A percentile compares a stretch with the other conserved stretches of the same genome.
Evolutionary conservation across 2,888 invertebrate species (phyloP).

Genomic region (Elgonia sp.): DNA sequence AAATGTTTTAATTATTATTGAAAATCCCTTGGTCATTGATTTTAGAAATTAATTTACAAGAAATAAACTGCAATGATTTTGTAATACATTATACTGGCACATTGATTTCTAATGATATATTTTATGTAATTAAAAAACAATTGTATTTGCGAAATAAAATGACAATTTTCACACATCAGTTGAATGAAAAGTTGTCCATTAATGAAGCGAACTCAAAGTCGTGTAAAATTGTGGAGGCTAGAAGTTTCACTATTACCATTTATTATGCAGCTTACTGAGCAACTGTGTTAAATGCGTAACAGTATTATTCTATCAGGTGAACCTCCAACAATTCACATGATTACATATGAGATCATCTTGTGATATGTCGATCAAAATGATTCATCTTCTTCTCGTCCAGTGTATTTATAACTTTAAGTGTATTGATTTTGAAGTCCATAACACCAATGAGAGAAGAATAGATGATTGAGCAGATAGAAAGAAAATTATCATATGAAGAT

Average conservation of each 20-base stretch:
- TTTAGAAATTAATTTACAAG: not conserved
- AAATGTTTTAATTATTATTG: not conserved
- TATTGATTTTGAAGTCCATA: conserved; percentile 5
- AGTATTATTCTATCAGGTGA: conserved; percentile 54
- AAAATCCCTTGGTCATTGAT: not conserved
- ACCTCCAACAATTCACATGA: conserved; percentile 63
- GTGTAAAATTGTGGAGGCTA: conserved; percentile 61
- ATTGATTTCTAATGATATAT: not conserved
- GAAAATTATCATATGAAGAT: too few species aligned
- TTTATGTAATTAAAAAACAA: conserved; percentile 35
- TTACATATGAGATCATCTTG: conserved; percentile 67
- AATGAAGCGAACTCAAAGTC: conserved; percentile 53
- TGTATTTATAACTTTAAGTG: conserved; percentile 32
- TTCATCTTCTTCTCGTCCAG: conserved; percentile 55
- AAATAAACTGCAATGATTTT: not conserved
- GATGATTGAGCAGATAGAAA: too few species aligned
- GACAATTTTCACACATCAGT: conserved; percentile 65
- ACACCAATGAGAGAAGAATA: not conserved
- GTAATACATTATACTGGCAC: not conserved
- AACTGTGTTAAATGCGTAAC: conserved; percentile 55
- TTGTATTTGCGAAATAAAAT: conserved; percentile 52
- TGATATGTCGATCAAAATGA: conserved; percentile 59
- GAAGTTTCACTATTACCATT: conserved; percentile 64
- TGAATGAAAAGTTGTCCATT: conserved; percentile 61
- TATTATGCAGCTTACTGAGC: conserved; percentile 68